phyloP scores from a whole-genome alignment of 2,797 vertebrate species.

The Xiphorhynchus erythropygius region DNA sequence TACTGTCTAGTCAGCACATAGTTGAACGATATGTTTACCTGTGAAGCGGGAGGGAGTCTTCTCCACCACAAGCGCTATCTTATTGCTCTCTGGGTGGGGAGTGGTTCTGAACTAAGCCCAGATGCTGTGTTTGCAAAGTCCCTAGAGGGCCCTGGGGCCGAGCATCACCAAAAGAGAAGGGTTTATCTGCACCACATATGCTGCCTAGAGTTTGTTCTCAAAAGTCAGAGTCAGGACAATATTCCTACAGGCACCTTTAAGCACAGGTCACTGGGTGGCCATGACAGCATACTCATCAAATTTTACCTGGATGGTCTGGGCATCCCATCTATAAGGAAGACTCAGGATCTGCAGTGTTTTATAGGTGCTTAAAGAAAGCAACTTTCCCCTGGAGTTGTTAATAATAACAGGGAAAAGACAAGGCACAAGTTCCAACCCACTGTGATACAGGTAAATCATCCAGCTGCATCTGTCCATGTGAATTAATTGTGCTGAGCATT shows the following conservation, averaged over 20 bases:
- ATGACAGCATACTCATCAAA: background rate
- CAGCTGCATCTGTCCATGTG: background rate
- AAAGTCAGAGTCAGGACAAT: background rate
- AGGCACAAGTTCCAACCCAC: background rate
- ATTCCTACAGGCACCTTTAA: background rate
- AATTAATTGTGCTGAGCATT: background rate
- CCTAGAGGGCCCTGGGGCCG: background rate
- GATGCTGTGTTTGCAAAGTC: background rate
- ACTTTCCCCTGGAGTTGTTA: background rate
- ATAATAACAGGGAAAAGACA: background rate
- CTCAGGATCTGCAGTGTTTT: background rate
- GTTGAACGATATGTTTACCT: background rate
- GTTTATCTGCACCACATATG: background rate
- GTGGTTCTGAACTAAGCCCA: background rate
- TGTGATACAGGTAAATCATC: background rate
- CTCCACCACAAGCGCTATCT: background rate
- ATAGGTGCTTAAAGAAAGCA: background rate
- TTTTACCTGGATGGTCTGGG: background rate
- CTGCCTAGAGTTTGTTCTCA: background rate
- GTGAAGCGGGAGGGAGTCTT: background rate
- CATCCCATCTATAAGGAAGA: background rate
- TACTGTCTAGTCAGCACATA: background rate
- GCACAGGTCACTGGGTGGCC: background rate
- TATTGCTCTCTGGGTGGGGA: background rate
- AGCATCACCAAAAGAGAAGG: background rate